phyloP scores from a whole-genome alignment of 2,797 vertebrate species.

The Hephaestus fuliginosus region DNA sequence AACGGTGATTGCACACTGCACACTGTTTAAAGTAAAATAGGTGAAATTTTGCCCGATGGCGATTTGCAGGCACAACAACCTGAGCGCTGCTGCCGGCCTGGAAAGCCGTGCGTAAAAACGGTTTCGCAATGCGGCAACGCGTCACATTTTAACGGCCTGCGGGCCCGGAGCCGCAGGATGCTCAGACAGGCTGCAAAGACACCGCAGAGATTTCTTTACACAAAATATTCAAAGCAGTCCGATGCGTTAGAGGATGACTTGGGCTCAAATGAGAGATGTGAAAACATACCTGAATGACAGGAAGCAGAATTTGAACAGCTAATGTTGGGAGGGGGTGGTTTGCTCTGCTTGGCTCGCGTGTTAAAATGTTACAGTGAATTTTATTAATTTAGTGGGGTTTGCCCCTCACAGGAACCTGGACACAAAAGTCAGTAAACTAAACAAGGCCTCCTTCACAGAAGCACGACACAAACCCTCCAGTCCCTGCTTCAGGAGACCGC shows the following conservation, averaged over 20 bases:
- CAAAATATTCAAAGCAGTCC: background rate
- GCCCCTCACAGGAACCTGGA: background rate
- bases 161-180: conserved; percentile 41
- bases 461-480: background rate
- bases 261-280: background rate
- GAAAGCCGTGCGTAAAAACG: conserved; percentile 53
- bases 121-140: conserved; percentile 83
- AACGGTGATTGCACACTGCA: background rate
- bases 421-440: background rate
- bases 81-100: conserved; percentile 3
- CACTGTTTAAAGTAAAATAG: background rate
- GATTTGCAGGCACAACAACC: conserved; percentile 6
- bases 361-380: background rate
- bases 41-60: background rate
- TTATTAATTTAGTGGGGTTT: background rate
- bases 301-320: background rate
- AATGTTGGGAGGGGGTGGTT: background rate
- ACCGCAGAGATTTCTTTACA: background rate
- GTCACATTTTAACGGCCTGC: conserved; percentile 57
- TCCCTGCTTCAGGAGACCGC: background rate
- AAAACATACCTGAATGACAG: background rate
- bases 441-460: conserved; percentile 1
- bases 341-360: background rate
- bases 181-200: conserved; percentile 11
- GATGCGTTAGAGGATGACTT: background rate